These are phyloP conservation scores for Eulithis prunata DNA, from an alignment of 2,888 invertebrate species.

Conservation along the genomic window DNA sequence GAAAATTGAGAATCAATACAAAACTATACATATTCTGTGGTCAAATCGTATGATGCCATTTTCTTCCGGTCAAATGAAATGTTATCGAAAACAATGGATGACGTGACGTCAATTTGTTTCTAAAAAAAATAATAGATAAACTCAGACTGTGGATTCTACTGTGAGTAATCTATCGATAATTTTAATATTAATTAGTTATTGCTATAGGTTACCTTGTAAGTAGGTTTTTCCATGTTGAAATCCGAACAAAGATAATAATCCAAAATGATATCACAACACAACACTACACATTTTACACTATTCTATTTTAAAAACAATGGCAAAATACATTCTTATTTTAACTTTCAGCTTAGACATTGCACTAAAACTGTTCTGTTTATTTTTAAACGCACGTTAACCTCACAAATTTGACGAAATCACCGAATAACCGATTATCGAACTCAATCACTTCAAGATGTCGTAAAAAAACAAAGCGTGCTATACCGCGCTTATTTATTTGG, in stretches of 20 bases:
- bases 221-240: constrained; percentile 76
- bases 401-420: constrained; percentile 21
- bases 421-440: constrained; percentile 14
- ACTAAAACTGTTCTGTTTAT: constrained; percentile 65
- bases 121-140: constrained; percentile 17
- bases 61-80: constrained; percentile 27
- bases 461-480: background rate
- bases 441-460: constrained; percentile 12
- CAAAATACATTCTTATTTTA: constrained; percentile 64
- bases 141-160: background rate
- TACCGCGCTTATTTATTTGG: constrained; percentile 43
- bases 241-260: constrained; percentile 61
- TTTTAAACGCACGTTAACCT: constrained; percentile 51
- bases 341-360: constrained; percentile 62
- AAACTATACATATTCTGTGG: no score
- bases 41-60: constrained; percentile 5
- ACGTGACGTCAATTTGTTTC: constrained; percentile 57
- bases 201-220: constrained; percentile 66
- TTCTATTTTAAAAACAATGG: constrained; percentile 55
- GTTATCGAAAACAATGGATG: constrained; percentile 60
- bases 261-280: constrained; percentile 53
- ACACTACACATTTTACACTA: constrained; percentile 43
- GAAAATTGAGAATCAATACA: background rate
- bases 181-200: background rate
- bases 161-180: background rate